Base-by-base conservation (phyloP, 2,797 vertebrate species). In the Myripristis murdjan region DNA sequence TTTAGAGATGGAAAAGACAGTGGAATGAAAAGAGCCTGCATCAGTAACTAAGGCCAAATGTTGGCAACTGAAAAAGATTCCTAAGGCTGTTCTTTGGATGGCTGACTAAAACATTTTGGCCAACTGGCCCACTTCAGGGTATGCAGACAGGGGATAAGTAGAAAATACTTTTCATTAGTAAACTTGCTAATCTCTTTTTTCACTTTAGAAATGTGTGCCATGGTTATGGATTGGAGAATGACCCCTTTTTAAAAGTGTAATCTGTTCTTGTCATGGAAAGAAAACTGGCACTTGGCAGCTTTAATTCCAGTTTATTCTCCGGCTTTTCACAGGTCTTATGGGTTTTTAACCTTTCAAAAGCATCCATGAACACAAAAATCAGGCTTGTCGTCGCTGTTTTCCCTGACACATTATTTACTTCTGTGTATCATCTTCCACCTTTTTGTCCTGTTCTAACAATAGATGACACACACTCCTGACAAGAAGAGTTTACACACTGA, bases 41-140 rank as follows among this genome's bases (percentile, higher is more conserved):
- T 53, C 20, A 1, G n/a, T 54, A 14, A 18, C 20, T 55, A 39
- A 64, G 73, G 70, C 7, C 56, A 43, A 26, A 33, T 28, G 16
- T 51, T 55, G 35, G 20, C 3, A 54, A 49, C 15, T 58, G 31
- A 66, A 74, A 61, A 43, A 61, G 1, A 73, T 72, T 66, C 16
- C 2, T 31, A 1, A 41, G 58, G 10, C 31, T 72, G 70, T 75
- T 24, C 46, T 61, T 37, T 47, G 12, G 62, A 33, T 23, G 10
- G 33, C 24, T 28, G 62, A 57, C 22, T 61, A 0, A 0, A 56
- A 61, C 8, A 51, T 46, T 46, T 62, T 33, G 14, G 10, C 10
- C 11, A 3, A 0, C 2, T n/a, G 61, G 9, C 75, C 71, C 79
- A 85, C 51, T 31, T 73, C 28, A n/a, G 15, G 4, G 5, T 43